phyloP scores from a whole-genome alignment of 2,888 invertebrate genomes.

The Encarsia formosa region DNA sequence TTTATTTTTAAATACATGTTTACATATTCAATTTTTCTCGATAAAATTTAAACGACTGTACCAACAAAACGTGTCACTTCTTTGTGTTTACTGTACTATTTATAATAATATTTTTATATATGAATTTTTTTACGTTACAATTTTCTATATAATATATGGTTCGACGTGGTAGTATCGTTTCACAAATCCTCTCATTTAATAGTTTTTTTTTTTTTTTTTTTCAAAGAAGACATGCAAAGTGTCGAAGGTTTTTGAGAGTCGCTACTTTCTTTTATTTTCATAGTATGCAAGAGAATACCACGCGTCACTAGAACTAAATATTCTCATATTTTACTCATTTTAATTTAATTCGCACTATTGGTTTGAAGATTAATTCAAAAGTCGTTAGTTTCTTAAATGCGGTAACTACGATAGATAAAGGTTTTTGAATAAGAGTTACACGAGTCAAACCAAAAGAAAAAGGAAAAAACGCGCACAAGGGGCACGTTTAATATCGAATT shows the following conservation, averaged over 20 bases:
- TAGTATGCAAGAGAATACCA: conserved; percentile 9
- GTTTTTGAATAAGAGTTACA: neutral
- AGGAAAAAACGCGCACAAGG: conserved; percentile 27
- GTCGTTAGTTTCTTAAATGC: no score
- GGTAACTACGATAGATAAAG: no score
- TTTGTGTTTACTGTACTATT: conserved; percentile 14
- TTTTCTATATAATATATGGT: conserved; percentile 8
- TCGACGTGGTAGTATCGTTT: conserved; percentile 1
- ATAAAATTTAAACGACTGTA: conserved; percentile 21
- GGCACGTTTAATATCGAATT: conserved; percentile 27
- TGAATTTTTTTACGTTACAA: conserved; percentile 4
- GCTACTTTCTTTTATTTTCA: conserved; percentile 4
- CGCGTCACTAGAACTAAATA: conserved; percentile 11
- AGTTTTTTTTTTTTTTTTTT: no score
- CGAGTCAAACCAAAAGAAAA: conserved; percentile 11
- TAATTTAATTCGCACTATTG: no score
- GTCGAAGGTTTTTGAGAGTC: conserved; percentile 4
- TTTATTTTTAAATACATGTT: conserved; percentile 4
- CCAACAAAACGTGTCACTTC: conserved; percentile 16
- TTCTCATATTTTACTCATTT: no score
- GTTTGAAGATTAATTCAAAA: no score
- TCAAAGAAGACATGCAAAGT: conserved; percentile 8
- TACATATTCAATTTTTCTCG: neutral
- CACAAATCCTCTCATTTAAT: neutral
- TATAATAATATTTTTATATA: neutral